Base-by-base conservation (phyloP, 1,140 invertebrate genomes). In the Ephestia elutella region DNA sequence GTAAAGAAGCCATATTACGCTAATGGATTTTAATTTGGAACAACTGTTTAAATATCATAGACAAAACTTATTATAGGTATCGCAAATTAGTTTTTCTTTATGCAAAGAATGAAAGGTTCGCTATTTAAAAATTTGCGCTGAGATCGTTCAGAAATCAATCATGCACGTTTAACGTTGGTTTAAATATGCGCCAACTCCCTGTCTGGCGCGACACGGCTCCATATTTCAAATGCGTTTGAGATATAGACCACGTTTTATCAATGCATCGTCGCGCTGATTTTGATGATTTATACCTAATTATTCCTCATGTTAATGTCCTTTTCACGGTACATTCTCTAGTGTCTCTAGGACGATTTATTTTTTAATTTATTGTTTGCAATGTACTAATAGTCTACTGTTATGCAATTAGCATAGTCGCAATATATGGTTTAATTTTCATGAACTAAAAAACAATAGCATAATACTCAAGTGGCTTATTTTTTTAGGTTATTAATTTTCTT, bases 211-310 rank as follows among this genome's bases (percentile, higher is more conserved):
- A 81, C 82, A 74, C 70, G 77, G 58, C 73, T 74, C 81, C 80
- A 83, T 86, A 86, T 81, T 78, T 87, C 85, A 87, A 80, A 75
- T 72, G 66, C 70, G 71, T 75, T 70, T 83, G 80, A 84, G 77
- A 85, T 83, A 86, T 85, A 83, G 69, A 71, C 72, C 68, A 62
- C 76, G 80, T 82, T 87, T 87, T 86, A 85, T 85, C 85, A 85
- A 86, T 86, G 82, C 85, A 86, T 86, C 85, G 82, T 86, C 82
- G 82, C 77, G 73, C 74, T 83, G 77, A 85, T 82, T 79, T 75
- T 71, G 73, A 84, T 86, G 85, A 87, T 86, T 85, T 85, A 86
- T 87, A 82, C 76, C 69, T 81, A 87, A 86, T 87, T 86, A 84
- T 84, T 81, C 73, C 75, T 72, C 71, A 80, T 78, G 82, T 84